Percentiles rank a stretch among this genome's conserved stretches.
These are phyloP conservation scores for Bothrops alternatus DNA, from an alignment of 2,797 vertebrate genomes.

Conservation along the genomic window DNA sequence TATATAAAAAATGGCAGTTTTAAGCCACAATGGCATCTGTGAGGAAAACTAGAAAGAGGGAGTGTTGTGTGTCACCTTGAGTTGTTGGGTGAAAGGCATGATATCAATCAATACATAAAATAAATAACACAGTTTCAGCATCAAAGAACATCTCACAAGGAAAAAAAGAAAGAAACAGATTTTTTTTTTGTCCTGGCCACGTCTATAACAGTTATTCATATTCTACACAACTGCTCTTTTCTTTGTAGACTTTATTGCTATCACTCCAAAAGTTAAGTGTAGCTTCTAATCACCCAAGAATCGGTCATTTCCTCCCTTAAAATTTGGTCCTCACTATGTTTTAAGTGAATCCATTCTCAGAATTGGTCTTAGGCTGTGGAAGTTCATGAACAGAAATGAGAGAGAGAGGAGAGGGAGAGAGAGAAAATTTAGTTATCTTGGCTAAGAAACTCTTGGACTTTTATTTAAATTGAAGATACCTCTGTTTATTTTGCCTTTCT, in stretches of 20 bases:
- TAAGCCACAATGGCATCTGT: neutral
- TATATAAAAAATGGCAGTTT: neutral
- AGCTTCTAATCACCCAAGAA: neutral
- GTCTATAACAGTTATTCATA: neutral
- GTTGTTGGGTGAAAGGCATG: neutral
- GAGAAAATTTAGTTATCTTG: neutral
- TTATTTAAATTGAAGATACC: neutral
- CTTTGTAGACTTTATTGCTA: neutral
- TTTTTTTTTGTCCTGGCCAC: neutral
- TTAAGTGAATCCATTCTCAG: neutral
- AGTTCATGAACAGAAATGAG: neutral
- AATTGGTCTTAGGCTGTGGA: neutral
- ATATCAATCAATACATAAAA: neutral
- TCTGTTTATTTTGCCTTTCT: neutral
- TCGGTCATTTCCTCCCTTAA: neutral
- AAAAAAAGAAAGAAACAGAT: neutral
- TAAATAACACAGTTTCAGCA: neutral
- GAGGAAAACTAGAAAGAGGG: neutral
- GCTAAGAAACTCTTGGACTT: neutral
- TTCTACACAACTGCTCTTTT: neutral
- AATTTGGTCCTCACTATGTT: neutral
- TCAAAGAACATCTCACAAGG: neutral
- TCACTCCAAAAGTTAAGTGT: neutral
- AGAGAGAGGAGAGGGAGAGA: neutral
- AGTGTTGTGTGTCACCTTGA: neutral